Evolutionary conservation across 1,140 invertebrate genomes (phyloP).

Genomic region (Aphelenchoides besseyi): DNA sequence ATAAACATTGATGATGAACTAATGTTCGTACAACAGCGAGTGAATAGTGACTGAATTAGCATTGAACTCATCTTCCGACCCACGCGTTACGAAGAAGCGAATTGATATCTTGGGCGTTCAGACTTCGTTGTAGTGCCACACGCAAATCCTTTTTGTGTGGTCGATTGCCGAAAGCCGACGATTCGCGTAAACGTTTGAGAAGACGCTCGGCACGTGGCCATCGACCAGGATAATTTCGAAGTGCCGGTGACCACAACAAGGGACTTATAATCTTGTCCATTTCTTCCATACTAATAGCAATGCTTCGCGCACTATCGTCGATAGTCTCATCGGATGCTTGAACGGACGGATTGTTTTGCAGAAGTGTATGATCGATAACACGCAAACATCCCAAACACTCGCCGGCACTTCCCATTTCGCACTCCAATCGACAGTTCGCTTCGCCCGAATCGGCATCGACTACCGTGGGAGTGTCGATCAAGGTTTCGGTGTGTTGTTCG

Average conservation of each 20-base stretch:
- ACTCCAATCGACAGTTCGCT: neutral
- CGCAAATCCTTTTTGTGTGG: conserved; percentile 11
- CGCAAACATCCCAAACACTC: neutral
- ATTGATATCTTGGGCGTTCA: conserved; percentile 3
- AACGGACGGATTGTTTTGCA: neutral
- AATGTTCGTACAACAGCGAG: too few relatives aligned
- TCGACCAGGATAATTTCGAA: neutral
- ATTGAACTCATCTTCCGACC: conserved; percentile 7
- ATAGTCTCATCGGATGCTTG: neutral
- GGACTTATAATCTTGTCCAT: neutral
- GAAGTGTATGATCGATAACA: neutral
- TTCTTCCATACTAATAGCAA: neutral
- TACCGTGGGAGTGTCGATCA: neutral
- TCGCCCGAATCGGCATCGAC: neutral
- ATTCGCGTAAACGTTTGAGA: neutral
- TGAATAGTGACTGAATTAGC: too few relatives aligned
- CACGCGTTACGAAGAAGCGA: conserved; percentile 5
- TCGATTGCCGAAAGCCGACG: neutral
- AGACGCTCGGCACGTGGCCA: neutral
- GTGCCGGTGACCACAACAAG: neutral
- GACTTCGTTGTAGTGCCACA: conserved; percentile 1
- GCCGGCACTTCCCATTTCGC: neutral
- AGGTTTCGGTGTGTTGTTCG: neutral
- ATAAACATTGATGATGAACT: too few relatives aligned
- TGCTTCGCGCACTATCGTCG: neutral